These are phyloP conservation scores for Argyra leucocephala DNA, from an alignment of 2,888 invertebrate species.

Conservation along the genomic window DNA sequence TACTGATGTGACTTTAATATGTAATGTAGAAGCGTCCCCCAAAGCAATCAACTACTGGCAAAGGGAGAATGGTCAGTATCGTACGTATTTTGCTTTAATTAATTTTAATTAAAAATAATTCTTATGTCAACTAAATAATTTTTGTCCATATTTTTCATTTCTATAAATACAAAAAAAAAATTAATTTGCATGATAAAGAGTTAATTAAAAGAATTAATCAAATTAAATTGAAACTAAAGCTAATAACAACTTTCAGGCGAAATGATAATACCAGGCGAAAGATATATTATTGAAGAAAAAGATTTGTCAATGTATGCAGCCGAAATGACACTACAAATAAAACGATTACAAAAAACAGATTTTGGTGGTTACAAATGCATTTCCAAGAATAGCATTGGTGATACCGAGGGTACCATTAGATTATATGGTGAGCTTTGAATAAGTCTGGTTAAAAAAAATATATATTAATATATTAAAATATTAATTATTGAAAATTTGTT, in stretches of 20 bases:
- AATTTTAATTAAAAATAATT: no score
- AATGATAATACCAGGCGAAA: conserved; percentile 82
- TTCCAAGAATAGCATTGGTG: conserved; percentile 85
- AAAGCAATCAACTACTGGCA: conserved; percentile 94
- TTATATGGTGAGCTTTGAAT: conserved; percentile 62
- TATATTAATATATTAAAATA: conserved; percentile 13
- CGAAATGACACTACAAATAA: conserved; percentile 70
- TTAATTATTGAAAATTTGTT: no score
- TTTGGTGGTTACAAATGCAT: conserved; percentile 84
- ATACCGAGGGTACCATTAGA: conserved; percentile 80
- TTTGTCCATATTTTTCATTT: no score
- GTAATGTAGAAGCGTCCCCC: conserved; percentile 82
- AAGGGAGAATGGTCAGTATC: conserved; percentile 68
- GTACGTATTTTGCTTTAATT: no score
- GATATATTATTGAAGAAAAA: conserved; percentile 73
- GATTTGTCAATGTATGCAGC: conserved; percentile 74
- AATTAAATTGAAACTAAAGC: no score
- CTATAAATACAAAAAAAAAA: no score
- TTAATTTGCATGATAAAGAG: no score
- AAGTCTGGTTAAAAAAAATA: no score
- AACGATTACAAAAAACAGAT: conserved; percentile 63
- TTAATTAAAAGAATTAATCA: no score
- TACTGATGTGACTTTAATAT: conserved; percentile 75
- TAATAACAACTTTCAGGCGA: conserved; percentile 74
- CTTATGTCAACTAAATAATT: no score